phyloP scores from a whole-genome alignment of 2,797 vertebrate species.

The Cryptoblepharus egeriae region DNA sequence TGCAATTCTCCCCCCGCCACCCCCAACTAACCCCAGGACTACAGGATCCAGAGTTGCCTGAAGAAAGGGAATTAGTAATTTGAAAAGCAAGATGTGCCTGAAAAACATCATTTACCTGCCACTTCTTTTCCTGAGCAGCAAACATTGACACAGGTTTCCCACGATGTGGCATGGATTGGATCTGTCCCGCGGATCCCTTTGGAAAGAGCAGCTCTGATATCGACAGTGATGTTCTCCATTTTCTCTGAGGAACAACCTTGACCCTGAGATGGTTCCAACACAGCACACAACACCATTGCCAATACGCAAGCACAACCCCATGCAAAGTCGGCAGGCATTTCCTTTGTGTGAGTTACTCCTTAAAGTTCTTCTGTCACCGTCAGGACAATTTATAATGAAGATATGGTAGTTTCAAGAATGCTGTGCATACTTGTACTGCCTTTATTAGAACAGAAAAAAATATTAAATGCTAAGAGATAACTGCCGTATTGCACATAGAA shows the following conservation, averaged over 20 bases:
- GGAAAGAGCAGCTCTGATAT: constrained; percentile 67
- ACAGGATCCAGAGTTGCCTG: background rate
- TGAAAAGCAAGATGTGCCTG: background rate
- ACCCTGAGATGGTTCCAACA: background rate
- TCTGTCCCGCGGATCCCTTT: constrained; percentile 71
- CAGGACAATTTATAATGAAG: constrained; percentile 12
- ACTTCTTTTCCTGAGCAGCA: constrained; percentile 71
- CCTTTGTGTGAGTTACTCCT: background rate
- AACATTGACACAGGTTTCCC: constrained; percentile 56
- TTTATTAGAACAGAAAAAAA: background rate
- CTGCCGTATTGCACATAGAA: background rate
- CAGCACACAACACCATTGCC: constrained; percentile 43
- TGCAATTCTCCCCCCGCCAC: background rate
- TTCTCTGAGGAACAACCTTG: constrained; percentile 59
- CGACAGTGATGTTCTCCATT: constrained; percentile 64
- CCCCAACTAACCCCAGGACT: no score
- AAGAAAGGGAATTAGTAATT: background rate
- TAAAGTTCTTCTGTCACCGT: background rate
- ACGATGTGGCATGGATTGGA: constrained; percentile 24
- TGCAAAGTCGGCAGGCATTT: constrained; percentile 57
- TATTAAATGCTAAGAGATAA: background rate
- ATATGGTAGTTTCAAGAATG: constrained; percentile 5
- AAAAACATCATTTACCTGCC: constrained; percentile 64
- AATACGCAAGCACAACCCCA: constrained; percentile 12
- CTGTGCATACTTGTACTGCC: background rate